Evolutionary conservation across 2,113 vertebrate genomes (phyloP), one percentile per base, ranked within the genome.

Genomic region (Oncorhynchus gorbuscha): DNA sequence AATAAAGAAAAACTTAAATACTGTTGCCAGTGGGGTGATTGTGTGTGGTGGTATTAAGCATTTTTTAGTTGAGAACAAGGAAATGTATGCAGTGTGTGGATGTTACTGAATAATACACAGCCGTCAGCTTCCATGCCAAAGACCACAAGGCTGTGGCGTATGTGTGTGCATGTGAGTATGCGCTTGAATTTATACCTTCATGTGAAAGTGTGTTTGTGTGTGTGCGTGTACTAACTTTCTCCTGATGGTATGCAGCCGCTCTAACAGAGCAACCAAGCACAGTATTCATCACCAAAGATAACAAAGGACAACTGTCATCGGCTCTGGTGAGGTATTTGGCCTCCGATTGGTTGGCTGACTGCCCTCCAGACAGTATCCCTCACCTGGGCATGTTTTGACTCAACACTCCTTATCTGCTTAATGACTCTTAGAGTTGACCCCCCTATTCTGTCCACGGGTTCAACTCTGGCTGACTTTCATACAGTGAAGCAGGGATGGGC

Each of bases 51-150:
- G 11, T 24, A 24, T 30, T 9, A 14, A 55, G 64, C 64, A 51
- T 9, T 5, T 12, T 24, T 66, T 24, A 6, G 6, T 32, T 35
- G 7, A 45, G 24, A 66, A 55, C 30, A 6, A 30, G 28, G 24
- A 67, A 45, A 32, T n/a, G 73, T 61, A 61, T 49, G 20, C 20
- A 5, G 13, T 28, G 51, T 11, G n/a, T 9, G 39, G 39, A 12
- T 45, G 2, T 45, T 45, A 3, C 39, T 45, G 39, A 45, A 45
- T 9, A 45, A 45, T 45, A 45, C 22, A 26, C 28, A 9, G 20
- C 28, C 11, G 72, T 73, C 55, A 20, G 55, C 32, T 61, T 32
- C 45, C 72, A 11, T 35, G 35, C 58, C 58, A 73, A 61, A 73
- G 55, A 39, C 58, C 61, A 59, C 30, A 73, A 68, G 32, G 26